These are phyloP conservation scores for Brachystomella parvula DNA, from an alignment of 1,140 invertebrate species.

Conservation along the genomic window DNA sequence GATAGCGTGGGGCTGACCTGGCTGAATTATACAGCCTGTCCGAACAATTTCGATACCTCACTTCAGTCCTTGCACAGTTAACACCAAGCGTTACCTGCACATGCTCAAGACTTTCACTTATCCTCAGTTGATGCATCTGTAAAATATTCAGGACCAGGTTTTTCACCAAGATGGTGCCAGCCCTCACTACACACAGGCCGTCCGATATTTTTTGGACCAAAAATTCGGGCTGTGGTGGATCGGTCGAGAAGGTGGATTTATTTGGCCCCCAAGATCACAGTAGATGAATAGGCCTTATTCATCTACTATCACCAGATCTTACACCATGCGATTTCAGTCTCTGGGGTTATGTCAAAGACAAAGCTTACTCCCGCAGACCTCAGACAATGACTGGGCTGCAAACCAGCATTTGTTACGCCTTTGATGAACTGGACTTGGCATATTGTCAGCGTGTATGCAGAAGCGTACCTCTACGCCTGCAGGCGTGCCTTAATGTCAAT, in stretches of 20 bases:
- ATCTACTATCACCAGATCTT: conserved; percentile 33
- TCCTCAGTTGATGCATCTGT: neutral
- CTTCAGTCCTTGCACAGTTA: neutral
- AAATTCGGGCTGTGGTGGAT: conserved; percentile 16
- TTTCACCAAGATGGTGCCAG: neutral
- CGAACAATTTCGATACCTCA: too few relatives aligned
- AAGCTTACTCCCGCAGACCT: neutral
- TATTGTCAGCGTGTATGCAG: neutral
- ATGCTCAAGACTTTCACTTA: neutral
- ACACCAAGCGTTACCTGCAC: neutral
- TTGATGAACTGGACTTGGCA: neutral
- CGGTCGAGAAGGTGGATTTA: conserved; percentile 21
- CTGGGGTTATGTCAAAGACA: conserved; percentile 14
- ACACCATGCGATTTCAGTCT: conserved; percentile 28
- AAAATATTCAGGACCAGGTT: neutral
- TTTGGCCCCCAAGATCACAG: conserved; percentile 27
- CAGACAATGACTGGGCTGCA: neutral
- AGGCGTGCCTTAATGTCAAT: neutral
- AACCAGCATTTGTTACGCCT: neutral
- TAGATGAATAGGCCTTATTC: too few relatives aligned
- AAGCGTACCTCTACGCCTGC: neutral
- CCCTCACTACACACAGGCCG: neutral
- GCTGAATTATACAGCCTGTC: too few relatives aligned
- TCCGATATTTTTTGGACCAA: neutral
- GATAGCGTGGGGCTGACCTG: too few relatives aligned